A percentile compares a stretch with the other conserved stretches of the same genome.
Conservation (phyloP, 2,113 vertebrate species). For the Origma solitaria region DNA sequence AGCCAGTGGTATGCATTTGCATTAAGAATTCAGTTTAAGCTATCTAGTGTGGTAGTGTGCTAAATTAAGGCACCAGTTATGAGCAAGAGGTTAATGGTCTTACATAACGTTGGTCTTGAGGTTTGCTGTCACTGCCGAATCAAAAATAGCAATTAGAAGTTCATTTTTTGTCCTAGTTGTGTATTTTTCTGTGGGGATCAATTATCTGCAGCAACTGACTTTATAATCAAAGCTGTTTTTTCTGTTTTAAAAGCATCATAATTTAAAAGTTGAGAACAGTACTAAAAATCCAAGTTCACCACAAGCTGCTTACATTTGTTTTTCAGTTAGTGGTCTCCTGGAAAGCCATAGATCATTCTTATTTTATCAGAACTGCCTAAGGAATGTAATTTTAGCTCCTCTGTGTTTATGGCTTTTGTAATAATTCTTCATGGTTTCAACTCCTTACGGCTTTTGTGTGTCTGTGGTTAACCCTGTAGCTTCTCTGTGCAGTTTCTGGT, state of each 20-base stretch:
- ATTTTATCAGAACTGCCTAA: slow-evolving; percentile 9
- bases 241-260: slow-evolving; percentile 11
- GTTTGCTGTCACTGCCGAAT: background rate
- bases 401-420: background rate
- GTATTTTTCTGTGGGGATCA: background rate
- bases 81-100: slow-evolving; percentile 36
- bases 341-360: background rate
- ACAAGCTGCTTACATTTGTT: background rate
- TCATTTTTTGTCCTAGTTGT: slow-evolving; percentile 5
- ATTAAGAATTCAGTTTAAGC: slow-evolving; percentile 18
- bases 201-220: background rate
- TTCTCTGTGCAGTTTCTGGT: background rate
- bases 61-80: slow-evolving; percentile 29
- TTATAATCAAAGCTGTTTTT: background rate
- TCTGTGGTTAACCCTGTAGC: background rate
- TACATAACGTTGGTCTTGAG: background rate
- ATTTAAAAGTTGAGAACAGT: background rate
- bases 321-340: background rate
- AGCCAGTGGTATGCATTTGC: background rate
- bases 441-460: background rate
- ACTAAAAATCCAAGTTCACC: background rate
- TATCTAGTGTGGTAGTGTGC: background rate
- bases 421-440: background rate
- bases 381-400: background rate
- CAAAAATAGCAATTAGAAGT: slow-evolving; percentile 34